Evolutionary conservation across 2,888 invertebrate genomes (phyloP).

Genomic region (Helobdella robusta): DNA sequence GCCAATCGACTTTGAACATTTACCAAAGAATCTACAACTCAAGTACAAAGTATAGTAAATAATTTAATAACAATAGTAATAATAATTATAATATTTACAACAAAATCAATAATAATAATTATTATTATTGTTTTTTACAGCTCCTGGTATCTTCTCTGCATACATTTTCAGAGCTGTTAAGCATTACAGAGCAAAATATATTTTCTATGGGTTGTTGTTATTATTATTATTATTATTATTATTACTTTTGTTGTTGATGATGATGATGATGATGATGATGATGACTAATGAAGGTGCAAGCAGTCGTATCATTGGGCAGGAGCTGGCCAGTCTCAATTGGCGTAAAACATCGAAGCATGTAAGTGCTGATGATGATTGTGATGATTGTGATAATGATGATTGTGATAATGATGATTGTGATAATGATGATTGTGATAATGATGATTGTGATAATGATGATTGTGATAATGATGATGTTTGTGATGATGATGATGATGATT

Average conservation of each 20-base stretch:
- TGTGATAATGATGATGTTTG: too few species aligned
- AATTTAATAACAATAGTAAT: neutral
- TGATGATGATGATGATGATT: too few species aligned
- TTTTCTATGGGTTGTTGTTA: conserved; percentile 63
- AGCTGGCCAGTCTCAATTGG: conserved; percentile 56
- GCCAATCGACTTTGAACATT: conserved; percentile 27
- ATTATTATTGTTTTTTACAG: conserved; percentile 35
- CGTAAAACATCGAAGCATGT: conserved; percentile 55
- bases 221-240: too few species aligned
- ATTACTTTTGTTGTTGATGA: too few species aligned
- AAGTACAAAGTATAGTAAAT: conserved; percentile 37
- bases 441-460: too few species aligned
- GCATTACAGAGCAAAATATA: conserved; percentile 59
- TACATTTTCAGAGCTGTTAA: conserved; percentile 56
- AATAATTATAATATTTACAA: neutral
- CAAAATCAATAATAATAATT: neutral
- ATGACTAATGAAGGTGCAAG: too few species aligned
- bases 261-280: too few species aligned
- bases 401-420: neutral
- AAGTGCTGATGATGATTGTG: conserved; percentile 49
- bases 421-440: neutral
- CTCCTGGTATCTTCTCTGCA: conserved; percentile 43
- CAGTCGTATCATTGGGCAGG: conserved; percentile 58
- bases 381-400: neutral
- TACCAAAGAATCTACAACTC: conserved; percentile 39